Base-by-base conservation (phyloP, 2,797 vertebrate species). In the Sarcoramphus papa region DNA sequence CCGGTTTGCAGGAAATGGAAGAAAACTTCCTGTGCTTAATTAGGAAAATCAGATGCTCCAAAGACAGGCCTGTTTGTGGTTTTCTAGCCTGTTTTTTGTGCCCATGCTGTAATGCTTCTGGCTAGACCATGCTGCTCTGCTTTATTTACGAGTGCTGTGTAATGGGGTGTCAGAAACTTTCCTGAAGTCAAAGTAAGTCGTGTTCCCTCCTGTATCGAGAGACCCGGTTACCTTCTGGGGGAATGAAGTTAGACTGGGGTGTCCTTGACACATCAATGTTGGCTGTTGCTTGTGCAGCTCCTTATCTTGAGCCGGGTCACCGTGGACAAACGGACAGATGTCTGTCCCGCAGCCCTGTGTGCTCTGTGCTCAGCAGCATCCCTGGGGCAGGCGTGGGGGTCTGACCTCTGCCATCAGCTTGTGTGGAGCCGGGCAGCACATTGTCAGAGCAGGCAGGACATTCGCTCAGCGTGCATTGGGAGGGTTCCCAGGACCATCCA, bases 241-340 rank as follows among this genome's bases (percentile, higher is more conserved):
- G 27, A 6, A 1, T 3, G 40, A 2, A 8, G 15, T 6, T 5
- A 4, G 8, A 0, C 1, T 13, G 53, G 53, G n/a, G 5, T 30
- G 27, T 23, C 57, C 45, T 45, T 35, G 64, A 15, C 11, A 9
- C n/a, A 4, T 15, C 15, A 3, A 0, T 0, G 4, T 1, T 22
- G 57, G 28, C 62, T 41, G 43, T 9, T 31, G 25, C 60, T 21
- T 8, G 18, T 14, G 62, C 18, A 5, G n/a, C 48, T 21, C 50
- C 59, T 48, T 7, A 1, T 8, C 69, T 14, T 4, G 62, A 37
- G 40, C 53, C 0, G 19, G 50, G 25, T 76, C 18, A 3, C 47
- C 0, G 0, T 1, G 65, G 80, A 11, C 25, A 15, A 9, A 16
- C 1, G 0, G 35, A 6, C 31, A 14, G 72, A 4, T 2, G 43